Evolutionary conservation across 2,113 vertebrate genomes (phyloP), one percentile per base, ranked within the genome.

Genomic region (Atlantisia rogersi): DNA sequence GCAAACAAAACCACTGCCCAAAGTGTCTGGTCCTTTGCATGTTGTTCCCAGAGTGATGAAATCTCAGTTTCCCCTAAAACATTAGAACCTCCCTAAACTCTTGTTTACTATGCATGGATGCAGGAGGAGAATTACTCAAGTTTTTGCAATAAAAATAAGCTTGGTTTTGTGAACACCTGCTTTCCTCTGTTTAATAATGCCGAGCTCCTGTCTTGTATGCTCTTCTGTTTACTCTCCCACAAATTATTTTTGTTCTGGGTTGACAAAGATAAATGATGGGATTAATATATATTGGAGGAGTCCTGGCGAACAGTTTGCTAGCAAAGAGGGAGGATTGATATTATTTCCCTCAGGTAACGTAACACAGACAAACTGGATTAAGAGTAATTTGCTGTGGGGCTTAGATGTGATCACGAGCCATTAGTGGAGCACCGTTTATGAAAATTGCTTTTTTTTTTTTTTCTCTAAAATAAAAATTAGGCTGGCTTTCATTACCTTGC

Each of bases 281-380:
- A 99, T 99, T 99, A 99, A 99, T 99, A 99, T 98, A 99, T 99
- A 99, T 99, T 99, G 99, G 98, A 99, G 98, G 98, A 99, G 98
- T 98, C 98, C 98, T 96, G 78, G 95, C 67, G 97, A 98, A 97
- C 98, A 97, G 97, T 98, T 97, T 97, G 98, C 97, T 83, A 96
- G 98, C 97, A 97, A 95, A 95, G 95, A 94, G 97, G 95, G 92
- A 97, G 98, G 97, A 97, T 98, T 98, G 98, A 98, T 98, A 98
- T 99, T 99, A 99, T 99, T 99, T 99, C 99, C 99, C 99, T 97
- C 98, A 99, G 99, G 99, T 99, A 99, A 99, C 98, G 81, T 96
- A 98, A 98, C 97, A 95, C 98, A 98, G 98, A 97, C 98, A 98
- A 98, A 98, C 98, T 98, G 99, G 99, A 99, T 99, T 99, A 99